Evolutionary conservation across 30 jellyfish, hydroid and myxozoan species (phyloP).

Genomic region (Aurelia sp.): DNA sequence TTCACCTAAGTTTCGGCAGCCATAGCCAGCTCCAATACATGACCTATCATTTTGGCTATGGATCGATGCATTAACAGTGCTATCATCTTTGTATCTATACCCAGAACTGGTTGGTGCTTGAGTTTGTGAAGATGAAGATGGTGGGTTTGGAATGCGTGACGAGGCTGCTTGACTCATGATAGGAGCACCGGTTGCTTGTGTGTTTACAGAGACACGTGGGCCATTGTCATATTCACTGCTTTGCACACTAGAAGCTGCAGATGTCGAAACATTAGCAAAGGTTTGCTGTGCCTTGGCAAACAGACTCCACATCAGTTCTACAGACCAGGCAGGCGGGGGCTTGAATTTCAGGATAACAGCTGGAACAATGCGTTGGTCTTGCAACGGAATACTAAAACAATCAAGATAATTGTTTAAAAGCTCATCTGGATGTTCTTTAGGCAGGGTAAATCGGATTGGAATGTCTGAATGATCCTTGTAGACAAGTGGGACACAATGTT

Average conservation of each 20-base stretch:
- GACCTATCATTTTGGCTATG: neutral
- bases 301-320: slow-evolving; percentile 77
- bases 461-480: slow-evolving; percentile 32
- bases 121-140: neutral
- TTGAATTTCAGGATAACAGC: slow-evolving; percentile 79
- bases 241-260: neutral
- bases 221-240: neutral
- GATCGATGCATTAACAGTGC: neutral
- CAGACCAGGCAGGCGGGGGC: slow-evolving; percentile 93
- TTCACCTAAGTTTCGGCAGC: slow-evolving; percentile 57
- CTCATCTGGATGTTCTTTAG: slow-evolving; percentile 24
- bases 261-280: neutral
- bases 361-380: neutral
- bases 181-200: neutral
- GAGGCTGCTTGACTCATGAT: neutral
- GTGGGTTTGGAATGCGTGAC: slow-evolving; percentile 18
- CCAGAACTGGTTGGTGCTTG: neutral
- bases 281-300: slow-evolving; percentile 40
- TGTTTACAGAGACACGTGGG: neutral
- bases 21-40: slow-evolving; percentile 1
- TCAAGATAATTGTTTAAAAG: slow-evolving; percentile 57
- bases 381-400: slow-evolving; percentile 33
- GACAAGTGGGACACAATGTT: slow-evolving; percentile 77
- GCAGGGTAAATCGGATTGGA: slow-evolving; percentile 55
- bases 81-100: neutral